Conservation (phyloP, 2,113 vertebrate species). For the Oceanodroma tethys region DNA sequence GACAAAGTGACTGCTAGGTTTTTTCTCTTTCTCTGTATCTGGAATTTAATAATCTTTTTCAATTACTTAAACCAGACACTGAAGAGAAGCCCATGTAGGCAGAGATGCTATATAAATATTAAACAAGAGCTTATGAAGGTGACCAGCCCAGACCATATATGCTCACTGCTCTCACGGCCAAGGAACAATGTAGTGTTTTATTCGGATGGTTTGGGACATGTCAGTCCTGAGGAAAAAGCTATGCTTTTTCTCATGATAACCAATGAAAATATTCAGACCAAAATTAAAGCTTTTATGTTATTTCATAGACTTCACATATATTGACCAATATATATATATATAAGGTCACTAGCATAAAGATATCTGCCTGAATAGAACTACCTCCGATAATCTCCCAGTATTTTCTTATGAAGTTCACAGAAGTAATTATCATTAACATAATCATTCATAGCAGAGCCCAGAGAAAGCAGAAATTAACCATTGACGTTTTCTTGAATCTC, state of each 20-base stretch:
- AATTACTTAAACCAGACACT: neutral
- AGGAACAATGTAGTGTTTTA: neutral
- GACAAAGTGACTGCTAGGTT: neutral
- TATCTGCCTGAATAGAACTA: neutral
- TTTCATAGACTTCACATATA: neutral
- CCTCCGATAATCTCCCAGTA: neutral
- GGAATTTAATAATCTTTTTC: neutral
- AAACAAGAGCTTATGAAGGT: neutral
- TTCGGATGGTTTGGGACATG: neutral
- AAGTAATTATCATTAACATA: neutral
- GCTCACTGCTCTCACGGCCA: neutral
- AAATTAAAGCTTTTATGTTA: neutral
- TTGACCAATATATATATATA: neutral
- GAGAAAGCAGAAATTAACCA: neutral
- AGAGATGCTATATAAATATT: neutral
- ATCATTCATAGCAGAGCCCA: neutral
- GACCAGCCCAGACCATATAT: neutral
- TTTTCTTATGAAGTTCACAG: neutral
- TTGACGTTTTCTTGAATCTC: neutral
- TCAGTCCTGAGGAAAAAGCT: neutral
- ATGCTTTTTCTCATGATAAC: neutral
- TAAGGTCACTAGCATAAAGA: neutral
- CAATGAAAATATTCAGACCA: neutral
- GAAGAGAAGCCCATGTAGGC: neutral
- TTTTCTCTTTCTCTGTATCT: neutral